Conservation (phyloP, 1,140 invertebrate genomes). For the Drosophila carrolli region DNA sequence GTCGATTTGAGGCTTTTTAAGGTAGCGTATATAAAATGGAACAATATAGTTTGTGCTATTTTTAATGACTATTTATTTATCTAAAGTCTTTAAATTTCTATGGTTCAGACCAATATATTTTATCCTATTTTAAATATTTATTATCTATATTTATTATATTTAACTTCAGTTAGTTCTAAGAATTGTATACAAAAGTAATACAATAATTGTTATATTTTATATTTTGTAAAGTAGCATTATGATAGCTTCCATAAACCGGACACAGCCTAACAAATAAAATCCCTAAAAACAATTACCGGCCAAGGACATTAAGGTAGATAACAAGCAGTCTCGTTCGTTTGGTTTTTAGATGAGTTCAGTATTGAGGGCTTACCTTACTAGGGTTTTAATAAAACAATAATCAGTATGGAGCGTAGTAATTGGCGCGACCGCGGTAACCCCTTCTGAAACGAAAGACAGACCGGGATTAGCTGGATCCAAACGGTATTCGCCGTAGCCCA, state of each 20-base stretch:
- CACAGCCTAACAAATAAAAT: neutral
- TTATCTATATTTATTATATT: no score
- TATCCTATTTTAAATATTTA: no score
- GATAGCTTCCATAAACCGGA: neutral
- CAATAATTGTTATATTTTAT: no score
- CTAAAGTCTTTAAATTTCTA: no score
- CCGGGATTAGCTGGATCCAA: conserved; percentile 59
- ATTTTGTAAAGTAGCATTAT: no score
- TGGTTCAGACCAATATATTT: no score
- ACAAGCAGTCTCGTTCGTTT: conserved; percentile 24
- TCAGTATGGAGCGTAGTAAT: conserved; percentile 84
- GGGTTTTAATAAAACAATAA: conserved; percentile 75
- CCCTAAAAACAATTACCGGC: neutral
- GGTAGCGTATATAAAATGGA: no score
- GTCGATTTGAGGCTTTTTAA: no score
- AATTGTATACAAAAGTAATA: no score
- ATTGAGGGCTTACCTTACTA: conserved; percentile 79
- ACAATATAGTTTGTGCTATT: no score
- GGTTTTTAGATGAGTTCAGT: conserved; percentile 7
- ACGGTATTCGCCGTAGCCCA: neutral
- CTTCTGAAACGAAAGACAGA: conserved; percentile 82
- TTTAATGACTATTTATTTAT: no score
- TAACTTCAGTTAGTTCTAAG: no score
- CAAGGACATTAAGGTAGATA: neutral
- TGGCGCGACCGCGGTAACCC: conserved; percentile 83